Evolutionary conservation across 1,140 invertebrate species (phyloP).

Genomic region (Aphelinus certus): DNA sequence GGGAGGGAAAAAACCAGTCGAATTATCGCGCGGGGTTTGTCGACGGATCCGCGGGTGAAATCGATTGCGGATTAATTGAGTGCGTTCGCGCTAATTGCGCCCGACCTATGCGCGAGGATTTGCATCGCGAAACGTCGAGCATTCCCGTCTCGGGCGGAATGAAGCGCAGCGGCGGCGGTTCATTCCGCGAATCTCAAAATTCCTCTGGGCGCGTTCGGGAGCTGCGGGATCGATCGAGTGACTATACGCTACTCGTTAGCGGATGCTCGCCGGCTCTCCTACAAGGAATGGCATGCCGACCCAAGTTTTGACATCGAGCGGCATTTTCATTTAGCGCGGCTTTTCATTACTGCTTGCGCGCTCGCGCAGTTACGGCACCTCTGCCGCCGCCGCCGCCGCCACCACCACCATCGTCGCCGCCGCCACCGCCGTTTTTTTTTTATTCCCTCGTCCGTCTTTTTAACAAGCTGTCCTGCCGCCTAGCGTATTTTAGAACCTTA

Average conservation of each 20-base stretch:
- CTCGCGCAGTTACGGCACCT: background rate
- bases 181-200: constrained; percentile 17
- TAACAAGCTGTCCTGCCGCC: too few relatives aligned
- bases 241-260: background rate
- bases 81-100: constrained; percentile 17
- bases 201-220: background rate
- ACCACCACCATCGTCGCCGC: too few relatives aligned
- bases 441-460: background rate
- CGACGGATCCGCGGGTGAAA: background rate
- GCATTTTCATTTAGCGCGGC: constrained; percentile 30
- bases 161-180: background rate
- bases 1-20: background rate
- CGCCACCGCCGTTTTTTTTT: background rate
- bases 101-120: background rate
- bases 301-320: constrained; percentile 35
- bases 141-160: background rate
- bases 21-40: background rate
- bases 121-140: constrained; percentile 22
- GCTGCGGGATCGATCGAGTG: too few relatives aligned
- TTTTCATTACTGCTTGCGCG: background rate
- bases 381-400: background rate
- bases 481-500: too few relatives aligned
- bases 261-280: background rate
- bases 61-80: constrained; percentile 21
- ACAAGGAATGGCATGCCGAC: constrained; percentile 18